Conservation (phyloP, 2,888 invertebrate species). For the Globia sparganii region DNA sequence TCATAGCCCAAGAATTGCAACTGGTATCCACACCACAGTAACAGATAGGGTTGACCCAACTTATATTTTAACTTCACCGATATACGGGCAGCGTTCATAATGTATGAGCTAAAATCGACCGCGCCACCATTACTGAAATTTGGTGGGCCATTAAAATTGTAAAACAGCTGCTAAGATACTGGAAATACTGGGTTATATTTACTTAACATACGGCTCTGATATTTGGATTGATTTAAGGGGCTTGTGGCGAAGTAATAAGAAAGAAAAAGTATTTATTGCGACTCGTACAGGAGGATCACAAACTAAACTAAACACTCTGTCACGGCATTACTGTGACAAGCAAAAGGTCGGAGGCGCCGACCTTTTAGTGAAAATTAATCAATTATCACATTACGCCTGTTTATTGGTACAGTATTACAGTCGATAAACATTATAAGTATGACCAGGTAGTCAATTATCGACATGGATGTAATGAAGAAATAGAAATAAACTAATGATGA, state of each 20-base stretch:
- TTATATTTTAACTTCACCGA: conserved; percentile 73
- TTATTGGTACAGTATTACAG: too few species aligned
- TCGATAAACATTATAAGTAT: too few species aligned
- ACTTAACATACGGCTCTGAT: not conserved
- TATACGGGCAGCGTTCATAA: conserved; percentile 71
- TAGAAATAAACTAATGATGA: too few species aligned
- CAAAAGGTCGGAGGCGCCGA: too few species aligned
- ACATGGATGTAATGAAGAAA: too few species aligned
- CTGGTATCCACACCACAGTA: conserved; percentile 39
- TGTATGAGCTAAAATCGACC: conserved; percentile 72
- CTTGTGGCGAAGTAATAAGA: not conserved
- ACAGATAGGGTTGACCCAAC: conserved; percentile 67
- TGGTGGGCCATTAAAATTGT: conserved; percentile 74
- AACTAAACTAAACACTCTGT: too few species aligned
- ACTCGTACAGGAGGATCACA: too few species aligned
- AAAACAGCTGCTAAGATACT: conserved; percentile 62
- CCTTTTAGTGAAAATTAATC: too few species aligned
- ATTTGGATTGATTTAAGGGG: conserved; percentile 1
- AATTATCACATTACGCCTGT: too few species aligned
- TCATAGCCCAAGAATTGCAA: conserved; percentile 53
- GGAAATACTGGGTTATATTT: conserved; percentile 33
- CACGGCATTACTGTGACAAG: too few species aligned
- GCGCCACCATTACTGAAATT: conserved; percentile 72
- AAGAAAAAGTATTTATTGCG: too few species aligned
- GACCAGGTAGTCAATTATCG: too few species aligned